These are phyloP conservation scores for Carassius gibelio DNA, from an alignment of 2,113 vertebrate genomes.

Conservation along the genomic window DNA sequence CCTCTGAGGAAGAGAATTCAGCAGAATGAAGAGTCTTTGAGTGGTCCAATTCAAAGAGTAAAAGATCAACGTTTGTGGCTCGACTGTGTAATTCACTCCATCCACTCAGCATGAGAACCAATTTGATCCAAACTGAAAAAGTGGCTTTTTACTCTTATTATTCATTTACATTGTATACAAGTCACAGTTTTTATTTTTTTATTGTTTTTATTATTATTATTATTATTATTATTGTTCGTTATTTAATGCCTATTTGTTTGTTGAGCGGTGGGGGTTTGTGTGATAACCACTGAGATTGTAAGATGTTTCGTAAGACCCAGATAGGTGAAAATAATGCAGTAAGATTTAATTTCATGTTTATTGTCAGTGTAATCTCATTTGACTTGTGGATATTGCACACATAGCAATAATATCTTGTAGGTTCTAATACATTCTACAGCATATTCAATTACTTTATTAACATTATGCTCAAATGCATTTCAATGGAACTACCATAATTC, in stretches of 20 bases:
- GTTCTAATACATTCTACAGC: not conserved
- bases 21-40: constrained; percentile 6
- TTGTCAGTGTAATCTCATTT: not conserved
- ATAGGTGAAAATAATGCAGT: not conserved
- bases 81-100: constrained; percentile 22
- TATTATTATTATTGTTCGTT: not conserved
- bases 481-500: no score
- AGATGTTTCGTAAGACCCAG: not conserved
- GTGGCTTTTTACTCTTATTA: not conserved
- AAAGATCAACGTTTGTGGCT: constrained; percentile 39
- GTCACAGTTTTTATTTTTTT: not conserved
- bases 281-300: not conserved
- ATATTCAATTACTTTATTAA: no score
- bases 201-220: no score
- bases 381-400: not conserved
- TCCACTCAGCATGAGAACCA: not conserved
- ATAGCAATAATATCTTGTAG: not conserved
- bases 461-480: no score
- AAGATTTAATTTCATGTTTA: not conserved
- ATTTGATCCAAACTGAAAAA: constrained; percentile 35
- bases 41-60: constrained; percentile 10
- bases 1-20: not conserved
- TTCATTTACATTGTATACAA: not conserved
- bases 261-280: not conserved
- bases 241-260: not conserved